phyloP scores from a whole-genome alignment of 2,113 vertebrate genomes.

The Nanger granti region DNA sequence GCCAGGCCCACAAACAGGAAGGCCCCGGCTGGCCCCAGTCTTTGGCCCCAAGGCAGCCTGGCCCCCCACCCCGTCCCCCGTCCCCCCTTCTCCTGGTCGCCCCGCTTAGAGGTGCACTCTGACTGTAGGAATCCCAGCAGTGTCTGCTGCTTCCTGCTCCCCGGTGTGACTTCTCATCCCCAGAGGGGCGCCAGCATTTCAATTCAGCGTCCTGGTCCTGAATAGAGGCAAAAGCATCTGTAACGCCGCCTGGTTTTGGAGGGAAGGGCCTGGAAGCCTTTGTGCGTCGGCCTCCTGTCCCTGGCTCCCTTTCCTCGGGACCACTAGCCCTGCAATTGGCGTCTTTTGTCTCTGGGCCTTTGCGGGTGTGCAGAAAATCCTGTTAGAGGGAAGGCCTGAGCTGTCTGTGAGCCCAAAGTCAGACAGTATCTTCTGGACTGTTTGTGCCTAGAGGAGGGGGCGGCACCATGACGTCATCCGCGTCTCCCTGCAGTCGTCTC shows the following conservation, averaged over 20 bases:
- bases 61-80: rapidly evolving
- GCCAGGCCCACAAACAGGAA: neutral
- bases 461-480: neutral
- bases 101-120: neutral
- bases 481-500: neutral
- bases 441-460: neutral
- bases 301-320: neutral
- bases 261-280: neutral
- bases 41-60: neutral
- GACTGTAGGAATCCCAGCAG: neutral
- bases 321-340: neutral
- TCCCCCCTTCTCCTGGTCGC: neutral
- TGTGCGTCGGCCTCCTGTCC: neutral
- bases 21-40: neutral
- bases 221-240: neutral
- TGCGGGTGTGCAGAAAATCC: neutral
- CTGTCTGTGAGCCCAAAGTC: neutral
- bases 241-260: neutral
- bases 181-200: neutral
- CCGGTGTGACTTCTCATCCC: neutral
- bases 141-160: neutral
- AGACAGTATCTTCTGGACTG: neutral
- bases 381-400: neutral
- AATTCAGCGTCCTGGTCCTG: neutral
- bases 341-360: neutral